Base-by-base conservation (phyloP, 2,888 invertebrate genomes). In the Nycteola revayana region DNA sequence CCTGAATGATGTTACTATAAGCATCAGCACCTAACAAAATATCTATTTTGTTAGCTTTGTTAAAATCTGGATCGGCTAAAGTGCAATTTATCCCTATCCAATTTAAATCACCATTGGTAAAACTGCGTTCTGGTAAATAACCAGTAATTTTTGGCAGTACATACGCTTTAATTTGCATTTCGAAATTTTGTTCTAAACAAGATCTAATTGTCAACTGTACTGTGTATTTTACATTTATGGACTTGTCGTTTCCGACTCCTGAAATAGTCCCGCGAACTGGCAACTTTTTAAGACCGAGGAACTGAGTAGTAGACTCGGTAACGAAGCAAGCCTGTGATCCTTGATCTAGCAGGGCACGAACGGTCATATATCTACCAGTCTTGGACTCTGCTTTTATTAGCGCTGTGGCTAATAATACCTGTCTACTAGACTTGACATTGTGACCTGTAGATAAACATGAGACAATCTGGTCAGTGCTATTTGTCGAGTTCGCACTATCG, bases 311-410 rank as follows among this genome's bases (percentile, higher is more conserved):
- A 5, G 55, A 10, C 8, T 63, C 60, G 0, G 57, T 57, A 1
- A 62, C 48, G 27, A 62, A 60, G 6, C 44, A 58, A 7, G 51
- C 50, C 23, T 60, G 47, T 6, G 61, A 58, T 1, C 60, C 58
- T 17, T 55, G 57, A 30, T 59, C 61, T 4, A 62, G 7, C 17
- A 61, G 36, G 1, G 52, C 53, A 28, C 57, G 11, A 1, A 54
- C 5, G 3, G 31, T 21, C 7, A 44, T 39, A 10, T 6, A 10
- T 9, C 27, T 9, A 7, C 39, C 49, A 9, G 17, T 25, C 17
- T 32, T 41, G 3, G 50, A 46, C 25, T 44, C 22, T 11, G 45
- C 42, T 10, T 49, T 36, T 11, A 59, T 42, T 10, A 55, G 9
- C 7, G 62, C 58, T 2, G 57, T 61, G 4, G 58, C 52, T 28